These are phyloP conservation scores for Sipunculus nudus DNA, from an alignment of 2,888 invertebrate genomes.

Conservation along the genomic window DNA sequence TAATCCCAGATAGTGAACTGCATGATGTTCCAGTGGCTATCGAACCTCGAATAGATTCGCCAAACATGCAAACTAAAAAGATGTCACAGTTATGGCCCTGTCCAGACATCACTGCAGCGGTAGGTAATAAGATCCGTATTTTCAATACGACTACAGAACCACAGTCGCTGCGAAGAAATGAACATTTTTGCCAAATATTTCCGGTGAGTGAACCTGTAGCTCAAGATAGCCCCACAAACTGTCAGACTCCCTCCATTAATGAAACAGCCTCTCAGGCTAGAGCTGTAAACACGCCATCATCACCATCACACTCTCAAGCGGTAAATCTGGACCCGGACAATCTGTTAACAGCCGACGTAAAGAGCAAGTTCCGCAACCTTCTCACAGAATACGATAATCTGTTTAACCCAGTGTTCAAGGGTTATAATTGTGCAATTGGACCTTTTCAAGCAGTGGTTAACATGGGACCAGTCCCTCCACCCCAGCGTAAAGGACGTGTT, in stretches of 20 bases:
- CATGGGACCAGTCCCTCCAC: slow-evolving; percentile 41
- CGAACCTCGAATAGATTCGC: neutral
- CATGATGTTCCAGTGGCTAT: neutral
- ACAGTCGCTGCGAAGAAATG: neutral
- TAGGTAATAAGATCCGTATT: neutral
- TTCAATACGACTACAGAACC: neutral
- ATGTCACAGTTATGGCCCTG: neutral
- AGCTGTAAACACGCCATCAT: too few relatives aligned
- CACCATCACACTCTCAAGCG: neutral
- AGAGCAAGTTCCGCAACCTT: neutral
- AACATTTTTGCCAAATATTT: neutral
- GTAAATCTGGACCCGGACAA: neutral
- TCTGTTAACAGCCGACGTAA: neutral
- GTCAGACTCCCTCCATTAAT: too few relatives aligned
- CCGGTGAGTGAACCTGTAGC: too few relatives aligned
- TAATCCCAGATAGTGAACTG: neutral
- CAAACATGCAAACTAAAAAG: neutral
- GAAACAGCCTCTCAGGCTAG: too few relatives aligned
- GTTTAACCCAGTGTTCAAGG: slow-evolving; percentile 16
- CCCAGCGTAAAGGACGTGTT: slow-evolving; percentile 40
- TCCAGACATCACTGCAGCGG: neutral
- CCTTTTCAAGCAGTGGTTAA: slow-evolving; percentile 39
- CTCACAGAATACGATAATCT: neutral
- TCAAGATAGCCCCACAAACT: too few relatives aligned
- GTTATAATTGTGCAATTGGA: slow-evolving; percentile 37